Percentiles rank a stretch among this genome's conserved stretches.
Conservation (phyloP, 2,888 invertebrate genomes). For the Thymelicus sylvestris region DNA sequence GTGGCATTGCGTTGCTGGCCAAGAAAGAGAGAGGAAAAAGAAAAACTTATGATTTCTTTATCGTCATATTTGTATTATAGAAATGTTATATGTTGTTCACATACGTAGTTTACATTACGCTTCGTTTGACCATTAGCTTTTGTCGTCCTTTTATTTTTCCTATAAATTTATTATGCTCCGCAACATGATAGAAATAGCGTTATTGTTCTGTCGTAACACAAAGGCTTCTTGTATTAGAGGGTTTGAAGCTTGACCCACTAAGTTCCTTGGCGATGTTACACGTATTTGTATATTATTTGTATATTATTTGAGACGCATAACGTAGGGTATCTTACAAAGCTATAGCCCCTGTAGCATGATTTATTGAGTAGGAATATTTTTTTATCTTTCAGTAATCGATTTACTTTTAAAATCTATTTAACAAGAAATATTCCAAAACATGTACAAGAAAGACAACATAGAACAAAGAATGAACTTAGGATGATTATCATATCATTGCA, state of each 20-base stretch:
- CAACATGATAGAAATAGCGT: constrained; percentile 1
- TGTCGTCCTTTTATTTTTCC: not conserved
- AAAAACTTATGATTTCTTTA: no score
- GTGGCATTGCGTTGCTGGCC: no score
- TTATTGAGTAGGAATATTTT: not conserved
- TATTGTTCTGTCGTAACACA: constrained; percentile 15
- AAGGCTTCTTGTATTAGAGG: constrained; percentile 16
- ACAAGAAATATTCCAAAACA: no score
- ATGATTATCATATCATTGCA: no score
- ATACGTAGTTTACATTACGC: no score
- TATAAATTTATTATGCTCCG: not conserved
- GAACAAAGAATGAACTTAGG: no score
- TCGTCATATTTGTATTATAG: no score
- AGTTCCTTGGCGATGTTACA: constrained; percentile 31
- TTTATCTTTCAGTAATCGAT: no score
- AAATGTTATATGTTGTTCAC: no score
- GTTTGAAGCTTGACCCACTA: constrained; percentile 20
- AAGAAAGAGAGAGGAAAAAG: no score
- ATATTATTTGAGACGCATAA: constrained; percentile 14
- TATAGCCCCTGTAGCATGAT: not conserved
- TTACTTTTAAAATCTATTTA: no score
- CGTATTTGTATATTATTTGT: constrained; percentile 21
- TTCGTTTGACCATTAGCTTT: not conserved
- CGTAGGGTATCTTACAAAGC: not conserved
- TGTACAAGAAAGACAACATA: no score